A percentile compares a stretch with the other conserved stretches of the same genome.
Evolutionary conservation across 2,888 invertebrate species (phyloP).

Genomic region (Diadegma fenestrale): DNA sequence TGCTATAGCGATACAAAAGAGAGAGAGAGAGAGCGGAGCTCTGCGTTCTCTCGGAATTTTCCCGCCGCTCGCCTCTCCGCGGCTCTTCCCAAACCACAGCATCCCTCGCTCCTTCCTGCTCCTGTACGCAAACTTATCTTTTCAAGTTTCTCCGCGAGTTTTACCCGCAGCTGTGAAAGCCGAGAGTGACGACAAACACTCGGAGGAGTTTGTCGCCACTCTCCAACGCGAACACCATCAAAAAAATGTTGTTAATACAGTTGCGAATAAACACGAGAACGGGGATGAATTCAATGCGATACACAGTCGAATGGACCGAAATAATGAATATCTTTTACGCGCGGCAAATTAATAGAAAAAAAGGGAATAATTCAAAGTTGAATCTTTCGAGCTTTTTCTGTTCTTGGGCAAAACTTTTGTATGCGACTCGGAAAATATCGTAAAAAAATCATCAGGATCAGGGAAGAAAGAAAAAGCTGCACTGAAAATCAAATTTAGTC

Average conservation of each 20-base stretch:
- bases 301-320: neutral
- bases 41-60: conserved; percentile 32
- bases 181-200: conserved; percentile 64
- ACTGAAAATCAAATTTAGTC: too few relatives aligned
- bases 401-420: neutral
- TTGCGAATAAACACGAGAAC: conserved; percentile 17
- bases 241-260: conserved; percentile 38
- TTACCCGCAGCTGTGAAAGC: conserved; percentile 56
- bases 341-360: neutral
- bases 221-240: conserved; percentile 6
- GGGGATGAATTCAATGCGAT: neutral
- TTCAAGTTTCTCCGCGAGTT: conserved; percentile 64
- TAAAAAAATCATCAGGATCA: neutral
- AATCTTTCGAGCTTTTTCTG: neutral
- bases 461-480: neutral
- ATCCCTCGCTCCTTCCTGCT: conserved; percentile 8
- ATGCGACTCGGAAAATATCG: neutral
- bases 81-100: neutral
- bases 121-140: conserved; percentile 67
- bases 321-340: neutral
- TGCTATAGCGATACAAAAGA: conserved; percentile 29
- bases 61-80: conserved; percentile 19
- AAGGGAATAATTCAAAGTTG: neutral
- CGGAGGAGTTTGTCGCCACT: conserved; percentile 29
- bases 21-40: conserved; percentile 22